Conservation (phyloP, 2,888 invertebrate species). For the Psylliodes chrysocephalus region DNA sequence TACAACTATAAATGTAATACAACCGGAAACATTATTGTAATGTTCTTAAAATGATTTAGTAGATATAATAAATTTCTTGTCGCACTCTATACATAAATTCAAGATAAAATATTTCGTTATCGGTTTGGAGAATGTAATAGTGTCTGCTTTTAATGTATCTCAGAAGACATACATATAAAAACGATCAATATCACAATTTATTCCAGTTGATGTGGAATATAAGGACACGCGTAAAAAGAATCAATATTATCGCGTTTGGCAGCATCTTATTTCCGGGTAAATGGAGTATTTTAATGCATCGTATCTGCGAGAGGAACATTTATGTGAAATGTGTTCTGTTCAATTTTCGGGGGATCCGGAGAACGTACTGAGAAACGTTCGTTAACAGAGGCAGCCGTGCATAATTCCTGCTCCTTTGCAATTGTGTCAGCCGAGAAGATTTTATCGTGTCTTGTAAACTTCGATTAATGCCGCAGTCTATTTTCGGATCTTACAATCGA, state of each 20-base stretch:
- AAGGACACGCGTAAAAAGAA: slow-evolving; percentile 19
- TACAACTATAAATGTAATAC: too few relatives aligned
- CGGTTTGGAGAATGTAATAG: too few relatives aligned
- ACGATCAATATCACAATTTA: not conserved
- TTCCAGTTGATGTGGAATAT: slow-evolving; percentile 14
- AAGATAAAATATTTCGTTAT: too few relatives aligned
- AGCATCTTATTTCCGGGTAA: slow-evolving; percentile 22
- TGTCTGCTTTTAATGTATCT: too few relatives aligned
- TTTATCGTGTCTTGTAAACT: slow-evolving; percentile 36
- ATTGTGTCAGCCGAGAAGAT: slow-evolving; percentile 32
- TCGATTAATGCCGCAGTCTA: slow-evolving; percentile 36
- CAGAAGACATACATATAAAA: not conserved
- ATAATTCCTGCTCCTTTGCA: slow-evolving; percentile 35
- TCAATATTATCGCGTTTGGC: slow-evolving; percentile 27
- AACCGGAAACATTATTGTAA: too few relatives aligned
- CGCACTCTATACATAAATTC: too few relatives aligned
- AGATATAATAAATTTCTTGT: too few relatives aligned
- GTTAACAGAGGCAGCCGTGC: slow-evolving; percentile 32
- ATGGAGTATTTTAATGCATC: slow-evolving; percentile 26
- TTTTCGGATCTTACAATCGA: slow-evolving; percentile 33
- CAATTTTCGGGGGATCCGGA: slow-evolving; percentile 30
- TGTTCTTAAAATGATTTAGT: too few relatives aligned
- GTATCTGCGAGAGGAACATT: slow-evolving; percentile 29
- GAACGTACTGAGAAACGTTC: slow-evolving; percentile 27
- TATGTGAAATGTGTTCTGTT: slow-evolving; percentile 32